Evolutionary conservation across 2,888 invertebrate genomes (phyloP), one percentile per base, ranked within the genome.

Genomic region (Noctua pronuba): DNA sequence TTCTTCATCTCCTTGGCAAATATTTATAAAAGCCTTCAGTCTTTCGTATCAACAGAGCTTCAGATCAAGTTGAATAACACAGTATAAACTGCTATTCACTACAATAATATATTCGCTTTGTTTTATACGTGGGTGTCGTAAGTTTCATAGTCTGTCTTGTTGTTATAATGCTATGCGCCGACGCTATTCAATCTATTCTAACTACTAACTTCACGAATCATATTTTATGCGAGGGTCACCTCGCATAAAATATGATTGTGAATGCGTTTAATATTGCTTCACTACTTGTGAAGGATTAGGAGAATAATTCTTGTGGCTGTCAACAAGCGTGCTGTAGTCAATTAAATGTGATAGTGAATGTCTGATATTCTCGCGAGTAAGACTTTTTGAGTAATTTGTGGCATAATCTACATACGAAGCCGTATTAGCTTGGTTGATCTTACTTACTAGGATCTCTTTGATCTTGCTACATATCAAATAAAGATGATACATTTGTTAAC

Each of bases 151-250:
- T 83, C 67, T 81, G 80, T 77, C 73, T 46, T 80, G 71, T 73
- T 73, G 75, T 78, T 76, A 75, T 73, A 88, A 73, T 79, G 75
- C 35, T 66, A 70, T 80, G 67, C 72, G 75, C 68, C 72, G 66
- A 75, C 76, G 83, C 86, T 21, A 70, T 83, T 88, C 76, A 79
- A 81, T 83, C 46, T 69, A 75, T 75, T 79, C 65, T 76, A 73
- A 78, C 72, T 73, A 73, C 52, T 46, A 49, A 76, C 68, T 79
- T 76, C 41, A 69, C 79, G 62, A 73, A 79, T 84, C 62, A 80
- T 86, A 86, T 79, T 84, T 88, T 75, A 74, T 68, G 64, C 38
- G 52, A 75, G 65, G 21, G n/a, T n/a, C n/a, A n/a, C n/a, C n/a
- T n/a, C n/a, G n/a, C n/a, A n/a, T n/a, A n/a, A n/a, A n/a, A n/a